Evolutionary conservation across 92 coral and sea anemone species (phyloP).

Genomic region (Muricea muricata): DNA sequence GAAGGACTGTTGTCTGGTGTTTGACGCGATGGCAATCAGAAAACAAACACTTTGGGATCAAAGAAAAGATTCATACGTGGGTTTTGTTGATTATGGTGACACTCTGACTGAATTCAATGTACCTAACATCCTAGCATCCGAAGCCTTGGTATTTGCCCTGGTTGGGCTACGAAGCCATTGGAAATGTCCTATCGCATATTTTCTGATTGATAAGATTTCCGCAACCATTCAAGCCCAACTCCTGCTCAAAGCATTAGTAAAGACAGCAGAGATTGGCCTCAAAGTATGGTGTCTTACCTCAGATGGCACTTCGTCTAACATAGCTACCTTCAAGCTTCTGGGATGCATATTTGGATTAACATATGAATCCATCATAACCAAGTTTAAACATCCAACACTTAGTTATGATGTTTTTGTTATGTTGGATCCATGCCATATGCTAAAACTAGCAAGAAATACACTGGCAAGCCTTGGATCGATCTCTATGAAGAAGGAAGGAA

Average conservation of each 20-base stretch:
- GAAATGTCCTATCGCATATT: constrained; percentile 2
- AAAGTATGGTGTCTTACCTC: constrained; percentile 19
- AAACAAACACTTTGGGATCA: constrained; percentile 17
- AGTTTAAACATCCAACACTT: not conserved
- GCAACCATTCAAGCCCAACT: not conserved
- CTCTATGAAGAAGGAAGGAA: not conserved
- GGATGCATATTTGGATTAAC: not conserved
- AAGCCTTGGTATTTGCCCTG: constrained; percentile 21
- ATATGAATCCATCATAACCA: not conserved
- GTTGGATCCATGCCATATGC: not conserved
- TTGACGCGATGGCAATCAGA: constrained; percentile 17
- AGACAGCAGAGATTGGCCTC: not conserved
- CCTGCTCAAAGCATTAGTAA: not conserved
- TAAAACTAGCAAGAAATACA: not conserved
- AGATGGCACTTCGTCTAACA: constrained; percentile 19
- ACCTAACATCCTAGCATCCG: constrained; percentile 2
- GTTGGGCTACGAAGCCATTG: constrained; percentile 1
- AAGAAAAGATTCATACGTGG: not conserved
- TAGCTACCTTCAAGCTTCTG: not conserved
- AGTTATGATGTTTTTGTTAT: not conserved
- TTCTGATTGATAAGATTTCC: not conserved
- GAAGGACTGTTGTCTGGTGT: constrained; percentile 8
- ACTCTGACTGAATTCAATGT: not conserved
- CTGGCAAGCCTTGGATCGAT: not conserved
- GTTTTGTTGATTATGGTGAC: constrained; percentile 18